Conservation (phyloP, 2,113 vertebrate genomes). For the Acinonyx jubatus region DNA sequence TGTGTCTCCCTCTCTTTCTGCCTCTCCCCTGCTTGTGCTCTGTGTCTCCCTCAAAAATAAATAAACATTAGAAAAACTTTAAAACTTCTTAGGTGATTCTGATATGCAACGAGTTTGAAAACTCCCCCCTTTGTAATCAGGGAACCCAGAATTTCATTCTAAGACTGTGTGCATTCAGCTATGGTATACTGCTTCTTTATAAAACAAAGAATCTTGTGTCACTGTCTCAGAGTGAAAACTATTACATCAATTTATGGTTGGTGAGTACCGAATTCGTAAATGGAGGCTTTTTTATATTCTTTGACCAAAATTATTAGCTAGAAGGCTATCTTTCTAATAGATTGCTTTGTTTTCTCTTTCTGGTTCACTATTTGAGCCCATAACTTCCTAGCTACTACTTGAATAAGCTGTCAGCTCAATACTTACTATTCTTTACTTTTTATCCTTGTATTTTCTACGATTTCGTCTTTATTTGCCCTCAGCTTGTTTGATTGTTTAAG, state of each 20-base stretch:
- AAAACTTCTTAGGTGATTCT: not conserved
- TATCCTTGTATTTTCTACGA: not conserved
- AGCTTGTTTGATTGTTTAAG: not conserved
- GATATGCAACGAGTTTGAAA: not conserved
- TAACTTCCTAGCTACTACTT: not conserved
- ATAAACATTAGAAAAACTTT: too few species aligned
- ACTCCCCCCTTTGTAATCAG: not conserved
- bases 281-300: not conserved
- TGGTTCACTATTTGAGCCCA: not conserved
- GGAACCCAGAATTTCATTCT: not conserved
- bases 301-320: constrained; percentile 19
- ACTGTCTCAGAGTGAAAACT: constrained; percentile 31
- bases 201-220: not conserved
- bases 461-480: not conserved
- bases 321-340: not conserved
- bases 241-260: not conserved
- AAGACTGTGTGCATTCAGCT: not conserved
- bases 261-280: constrained; percentile 1
- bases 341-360: not conserved
- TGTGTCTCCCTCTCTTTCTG: too few species aligned
- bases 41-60: too few species aligned
- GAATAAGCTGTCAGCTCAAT: constrained; percentile 17
- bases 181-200: not conserved
- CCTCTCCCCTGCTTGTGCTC: too few species aligned
- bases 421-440: not conserved